Conservation (phyloP, 2,888 invertebrate species). For the Sisyra terminalis region DNA sequence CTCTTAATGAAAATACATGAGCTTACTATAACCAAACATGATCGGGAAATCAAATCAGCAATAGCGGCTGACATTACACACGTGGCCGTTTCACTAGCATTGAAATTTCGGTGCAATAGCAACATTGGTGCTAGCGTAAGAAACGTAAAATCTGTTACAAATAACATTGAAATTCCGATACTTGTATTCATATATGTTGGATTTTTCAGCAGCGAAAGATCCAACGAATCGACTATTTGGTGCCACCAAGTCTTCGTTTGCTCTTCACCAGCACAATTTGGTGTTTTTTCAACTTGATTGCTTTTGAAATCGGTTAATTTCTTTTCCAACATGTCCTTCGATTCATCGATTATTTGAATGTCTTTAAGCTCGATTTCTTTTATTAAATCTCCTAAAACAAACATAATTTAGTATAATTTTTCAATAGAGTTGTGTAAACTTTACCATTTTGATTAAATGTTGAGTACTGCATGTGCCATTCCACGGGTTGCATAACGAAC, state of each 20-base stretch:
- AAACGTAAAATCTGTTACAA: constrained; percentile 54
- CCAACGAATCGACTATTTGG: constrained; percentile 38
- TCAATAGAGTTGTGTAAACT: neutral
- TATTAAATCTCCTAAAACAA: constrained; percentile 1
- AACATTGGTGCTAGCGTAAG: constrained; percentile 50
- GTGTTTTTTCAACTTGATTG: neutral
- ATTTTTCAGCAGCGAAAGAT: constrained; percentile 43
- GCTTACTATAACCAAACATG: constrained; percentile 42
- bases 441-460: constrained; percentile 14
- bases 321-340: neutral
- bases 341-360: neutral
- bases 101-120: constrained; percentile 37
- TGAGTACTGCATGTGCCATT: constrained; percentile 42
- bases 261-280: neutral
- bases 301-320: neutral
- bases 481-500: constrained; percentile 55
- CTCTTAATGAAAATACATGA: constrained; percentile 43
- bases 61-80: constrained; percentile 53
- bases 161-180: constrained; percentile 47
- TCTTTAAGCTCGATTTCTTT: neutral
- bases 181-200: constrained; percentile 49
- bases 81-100: constrained; percentile 40
- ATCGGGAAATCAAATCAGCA: constrained; percentile 47
- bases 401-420: neutral
- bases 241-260: neutral